A percentile compares a stretch with the other conserved stretches of the same genome.
Evolutionary conservation across 2,113 vertebrate genomes (phyloP).

Genomic region (Prinia subflava): DNA sequence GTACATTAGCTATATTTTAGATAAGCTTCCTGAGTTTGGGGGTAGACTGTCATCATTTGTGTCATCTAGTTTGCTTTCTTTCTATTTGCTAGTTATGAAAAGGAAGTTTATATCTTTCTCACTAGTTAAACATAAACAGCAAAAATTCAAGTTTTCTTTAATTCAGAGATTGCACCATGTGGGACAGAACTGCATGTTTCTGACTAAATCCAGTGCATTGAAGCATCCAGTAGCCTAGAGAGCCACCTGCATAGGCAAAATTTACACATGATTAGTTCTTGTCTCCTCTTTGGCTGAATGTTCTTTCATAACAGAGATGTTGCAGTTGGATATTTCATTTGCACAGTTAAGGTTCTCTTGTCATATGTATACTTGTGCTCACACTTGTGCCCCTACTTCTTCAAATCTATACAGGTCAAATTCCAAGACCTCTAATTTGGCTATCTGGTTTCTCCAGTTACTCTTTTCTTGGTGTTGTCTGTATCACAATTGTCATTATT

Average conservation of each 20-base stretch:
- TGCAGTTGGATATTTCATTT: not conserved
- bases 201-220: not conserved
- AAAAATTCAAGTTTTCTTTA: not conserved
- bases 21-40: not conserved
- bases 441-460: not conserved
- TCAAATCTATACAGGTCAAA: not conserved
- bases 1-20: not conserved
- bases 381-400: not conserved
- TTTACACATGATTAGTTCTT: not conserved
- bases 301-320: not conserved
- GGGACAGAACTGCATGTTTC: not conserved
- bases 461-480: not conserved
- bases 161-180: not conserved
- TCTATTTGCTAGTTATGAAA: not conserved
- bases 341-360: not conserved
- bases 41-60: not conserved
- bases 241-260: not conserved
- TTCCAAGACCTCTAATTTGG: not conserved
- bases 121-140: not conserved
- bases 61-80: not conserved
- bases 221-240: not conserved
- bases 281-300: not conserved
- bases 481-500: not conserved
- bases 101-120: not conserved
- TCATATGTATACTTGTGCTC: not conserved